These are phyloP conservation scores for Dasyurus viverrinus DNA, from an alignment of 2,113 vertebrate genomes.

Conservation along the genomic window DNA sequence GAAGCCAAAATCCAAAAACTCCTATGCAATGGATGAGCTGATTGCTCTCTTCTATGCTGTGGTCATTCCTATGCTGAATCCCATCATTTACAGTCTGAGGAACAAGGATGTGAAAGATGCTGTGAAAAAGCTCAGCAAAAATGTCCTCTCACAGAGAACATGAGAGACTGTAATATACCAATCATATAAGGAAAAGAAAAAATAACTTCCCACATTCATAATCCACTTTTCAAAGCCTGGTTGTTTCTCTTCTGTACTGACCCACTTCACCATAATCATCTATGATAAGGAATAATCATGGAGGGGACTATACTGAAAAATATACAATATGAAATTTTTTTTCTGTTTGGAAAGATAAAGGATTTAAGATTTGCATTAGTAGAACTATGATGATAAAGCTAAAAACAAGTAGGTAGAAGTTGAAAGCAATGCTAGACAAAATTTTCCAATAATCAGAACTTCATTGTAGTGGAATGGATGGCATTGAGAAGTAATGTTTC, in stretches of 20 bases:
- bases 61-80: neutral
- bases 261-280: neutral
- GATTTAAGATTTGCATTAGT: neutral
- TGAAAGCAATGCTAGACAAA: neutral
- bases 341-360: neutral
- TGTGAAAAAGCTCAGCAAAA: neutral
- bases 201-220: neutral
- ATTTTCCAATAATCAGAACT: neutral
- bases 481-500: neutral
- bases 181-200: neutral
- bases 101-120: neutral
- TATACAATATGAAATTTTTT: neutral
- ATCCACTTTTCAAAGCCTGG: neutral
- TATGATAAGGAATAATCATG: neutral
- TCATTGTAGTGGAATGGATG: neutral
- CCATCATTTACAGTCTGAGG: neutral
- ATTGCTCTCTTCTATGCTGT: neutral
- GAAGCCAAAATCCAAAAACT: slow-evolving; percentile 43
- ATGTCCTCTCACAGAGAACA: neutral
- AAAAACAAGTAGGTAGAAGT: neutral
- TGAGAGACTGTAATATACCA: neutral
- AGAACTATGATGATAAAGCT: neutral
- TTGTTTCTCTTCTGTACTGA: neutral
- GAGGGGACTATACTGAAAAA: neutral
- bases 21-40: neutral